Base-by-base conservation (phyloP, 1,140 invertebrate genomes). In the Arion vulgaris region DNA sequence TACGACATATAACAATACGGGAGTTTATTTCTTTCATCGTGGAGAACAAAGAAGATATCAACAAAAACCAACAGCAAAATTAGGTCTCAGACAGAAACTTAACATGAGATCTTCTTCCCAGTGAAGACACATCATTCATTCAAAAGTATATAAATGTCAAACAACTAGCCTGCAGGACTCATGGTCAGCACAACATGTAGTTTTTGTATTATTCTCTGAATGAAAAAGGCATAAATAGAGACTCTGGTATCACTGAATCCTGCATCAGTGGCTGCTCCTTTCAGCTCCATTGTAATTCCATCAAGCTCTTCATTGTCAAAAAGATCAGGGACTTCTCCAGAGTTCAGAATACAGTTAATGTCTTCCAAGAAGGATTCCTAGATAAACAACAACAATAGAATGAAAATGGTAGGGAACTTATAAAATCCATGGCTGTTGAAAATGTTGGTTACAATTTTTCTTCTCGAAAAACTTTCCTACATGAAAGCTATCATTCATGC, bases 131-230 rank as follows among this genome's bases (percentile, higher is more conserved):
- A 15, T 45, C 5, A 45, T 45, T 45, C 41, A 15, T 15, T 45
- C 15, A 45, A 15, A 7, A 15, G 41, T 7, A 5, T 15, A 45
- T 15, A 5, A 45, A 45, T 5, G 41, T 57, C 53, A 2, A 7
- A 66, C 2, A 28, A 73, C 41, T 87, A 85, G 57, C 96, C 96
- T 15, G 91, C 91, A 38, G 91, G 92, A 87, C 90, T 92, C 87
- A 93, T 90, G n/a, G 91, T 91, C 38, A 93, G 82, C 5, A 92
- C 91, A 11, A 93, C 88, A 85, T 92, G 92, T 23, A 93, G 86
- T 76, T 92, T 92, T 53, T 89, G 84, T 41, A 87, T 81, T 15
- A 92, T 90, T 74, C 91, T 73, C 80, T 91, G 94, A 36, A 91
- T 89, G 71, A 92, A 92, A 86, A 89, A 93, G 75, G 89, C 85